These are phyloP conservation scores for Psylliodes chrysocephalus DNA, from an alignment of 2,888 invertebrate genomes.

Conservation along the genomic window DNA sequence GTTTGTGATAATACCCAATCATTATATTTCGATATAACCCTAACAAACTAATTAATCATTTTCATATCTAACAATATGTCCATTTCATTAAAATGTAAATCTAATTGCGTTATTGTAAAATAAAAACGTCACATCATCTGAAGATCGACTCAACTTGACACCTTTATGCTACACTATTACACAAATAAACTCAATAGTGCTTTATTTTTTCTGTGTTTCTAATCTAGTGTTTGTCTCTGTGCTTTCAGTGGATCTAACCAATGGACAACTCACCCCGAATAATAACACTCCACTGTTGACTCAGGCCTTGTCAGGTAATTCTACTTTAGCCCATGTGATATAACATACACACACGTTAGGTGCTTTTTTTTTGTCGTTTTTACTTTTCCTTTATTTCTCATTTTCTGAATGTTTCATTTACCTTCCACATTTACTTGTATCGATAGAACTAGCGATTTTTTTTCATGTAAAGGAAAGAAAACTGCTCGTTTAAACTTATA, in stretches of 20 bases:
- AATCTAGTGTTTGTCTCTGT: constrained; percentile 60
- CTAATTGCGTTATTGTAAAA: too few relatives aligned
- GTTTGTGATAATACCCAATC: too few relatives aligned
- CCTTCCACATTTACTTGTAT: background rate
- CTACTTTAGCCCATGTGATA: constrained; percentile 29
- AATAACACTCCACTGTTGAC: constrained; percentile 95
- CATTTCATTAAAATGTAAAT: too few relatives aligned
- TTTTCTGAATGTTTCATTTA: background rate
- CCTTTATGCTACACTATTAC: constrained; percentile 47
- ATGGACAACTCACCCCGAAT: constrained; percentile 95
- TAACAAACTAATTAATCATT: too few relatives aligned
- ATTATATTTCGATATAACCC: too few relatives aligned
- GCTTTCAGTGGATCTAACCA: constrained; percentile 89
- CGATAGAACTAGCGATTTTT: background rate
- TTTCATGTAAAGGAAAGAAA: too few relatives aligned
- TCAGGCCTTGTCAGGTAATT: constrained; percentile 94
- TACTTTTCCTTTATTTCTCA: constrained; percentile 12
- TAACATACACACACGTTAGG: constrained; percentile 11
- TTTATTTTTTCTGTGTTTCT: constrained; percentile 51
- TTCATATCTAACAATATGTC: too few relatives aligned
- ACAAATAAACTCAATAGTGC: constrained; percentile 36
- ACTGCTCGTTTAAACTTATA: too few relatives aligned
- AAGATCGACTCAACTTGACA: constrained; percentile 2
- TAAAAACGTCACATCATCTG: constrained; percentile 13
- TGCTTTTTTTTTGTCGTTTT: constrained; percentile 11